A percentile compares a stretch with the other conserved stretches of the same genome.
Evolutionary conservation across 2,888 invertebrate species (phyloP).

Genomic region (Meiosimyza platycephala): DNA sequence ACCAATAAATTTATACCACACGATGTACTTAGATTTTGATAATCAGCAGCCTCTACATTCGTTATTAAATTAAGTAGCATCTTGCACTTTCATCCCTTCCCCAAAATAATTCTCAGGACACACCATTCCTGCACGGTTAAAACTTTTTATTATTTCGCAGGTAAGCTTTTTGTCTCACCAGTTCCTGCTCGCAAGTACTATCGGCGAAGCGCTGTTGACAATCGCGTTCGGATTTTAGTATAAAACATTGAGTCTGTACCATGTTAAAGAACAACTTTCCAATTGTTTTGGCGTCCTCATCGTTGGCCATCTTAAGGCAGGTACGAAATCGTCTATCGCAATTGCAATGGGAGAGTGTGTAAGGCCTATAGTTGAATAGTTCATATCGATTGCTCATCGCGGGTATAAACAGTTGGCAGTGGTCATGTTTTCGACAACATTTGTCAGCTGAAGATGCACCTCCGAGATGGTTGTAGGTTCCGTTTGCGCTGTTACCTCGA

Average conservation of each 20-base stretch:
- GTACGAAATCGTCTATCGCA: conserved; percentile 93
- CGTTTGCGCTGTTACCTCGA: conserved; percentile 80
- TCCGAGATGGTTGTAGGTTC: conserved; percentile 84
- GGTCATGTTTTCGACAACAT: conserved; percentile 90
- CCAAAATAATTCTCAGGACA: not conserved
- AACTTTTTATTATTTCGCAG: conserved; percentile 75
- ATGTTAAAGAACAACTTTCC: conserved; percentile 95
- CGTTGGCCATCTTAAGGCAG: conserved; percentile 88
- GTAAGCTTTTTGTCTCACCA: conserved; percentile 77
- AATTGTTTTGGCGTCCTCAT: conserved; percentile 88
- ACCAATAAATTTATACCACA: no score
- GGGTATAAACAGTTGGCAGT: conserved; percentile 86
- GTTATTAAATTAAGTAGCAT: no score
- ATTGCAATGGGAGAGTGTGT: conserved; percentile 90
- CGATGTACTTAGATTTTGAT: no score
- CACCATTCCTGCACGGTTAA: conserved; percentile 48
- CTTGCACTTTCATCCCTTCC: not conserved
- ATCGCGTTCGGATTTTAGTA: conserved; percentile 80
- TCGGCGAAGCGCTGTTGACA: conserved; percentile 84
- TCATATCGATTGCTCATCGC: conserved; percentile 87
- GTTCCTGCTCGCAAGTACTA: conserved; percentile 81
- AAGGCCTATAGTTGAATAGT: conserved; percentile 88
- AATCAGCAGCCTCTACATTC: no score
- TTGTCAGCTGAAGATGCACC: conserved; percentile 85
- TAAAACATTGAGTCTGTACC: conserved; percentile 94